Percentiles rank a stretch among this genome's conserved stretches.
Evolutionary conservation across 2,113 vertebrate genomes (phyloP).

Genomic region (Phalacrocorax aristotelis): DNA sequence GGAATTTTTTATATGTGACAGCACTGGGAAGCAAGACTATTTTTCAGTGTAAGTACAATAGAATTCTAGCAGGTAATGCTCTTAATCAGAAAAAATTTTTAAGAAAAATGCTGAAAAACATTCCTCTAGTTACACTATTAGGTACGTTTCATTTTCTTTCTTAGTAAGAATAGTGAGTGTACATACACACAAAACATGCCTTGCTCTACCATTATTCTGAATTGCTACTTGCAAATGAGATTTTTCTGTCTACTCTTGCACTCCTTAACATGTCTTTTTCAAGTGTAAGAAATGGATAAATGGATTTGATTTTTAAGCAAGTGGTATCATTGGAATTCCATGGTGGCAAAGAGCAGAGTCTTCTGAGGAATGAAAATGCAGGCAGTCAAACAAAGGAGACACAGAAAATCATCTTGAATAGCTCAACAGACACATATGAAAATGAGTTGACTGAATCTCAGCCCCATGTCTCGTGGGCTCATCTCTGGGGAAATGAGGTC

Average conservation of each 20-base stretch:
- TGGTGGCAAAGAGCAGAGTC: neutral
- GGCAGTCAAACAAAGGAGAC: neutral
- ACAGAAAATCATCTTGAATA: neutral
- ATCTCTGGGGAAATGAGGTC: neutral
- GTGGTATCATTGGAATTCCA: neutral
- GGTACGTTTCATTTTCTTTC: constrained; percentile 40
- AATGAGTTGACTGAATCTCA: neutral
- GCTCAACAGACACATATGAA: neutral
- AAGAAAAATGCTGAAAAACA: constrained; percentile 6
- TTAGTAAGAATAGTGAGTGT: neutral
- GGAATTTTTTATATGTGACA: neutral
- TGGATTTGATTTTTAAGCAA: neutral
- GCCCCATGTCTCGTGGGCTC: neutral
- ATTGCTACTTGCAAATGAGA: neutral
- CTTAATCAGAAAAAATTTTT: neutral
- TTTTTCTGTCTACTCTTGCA: neutral
- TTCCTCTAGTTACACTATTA: neutral
- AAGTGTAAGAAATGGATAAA: neutral
- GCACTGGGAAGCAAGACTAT: neutral
- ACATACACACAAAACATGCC: neutral
- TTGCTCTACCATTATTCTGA: neutral
- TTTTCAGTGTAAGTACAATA: neutral
- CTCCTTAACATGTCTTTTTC: neutral
- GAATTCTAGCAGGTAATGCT: neutral
- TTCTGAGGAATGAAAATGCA: neutral